Evolutionary conservation across 1,140 invertebrate species (phyloP).

Genomic region (Mercenaria mercenaria): DNA sequence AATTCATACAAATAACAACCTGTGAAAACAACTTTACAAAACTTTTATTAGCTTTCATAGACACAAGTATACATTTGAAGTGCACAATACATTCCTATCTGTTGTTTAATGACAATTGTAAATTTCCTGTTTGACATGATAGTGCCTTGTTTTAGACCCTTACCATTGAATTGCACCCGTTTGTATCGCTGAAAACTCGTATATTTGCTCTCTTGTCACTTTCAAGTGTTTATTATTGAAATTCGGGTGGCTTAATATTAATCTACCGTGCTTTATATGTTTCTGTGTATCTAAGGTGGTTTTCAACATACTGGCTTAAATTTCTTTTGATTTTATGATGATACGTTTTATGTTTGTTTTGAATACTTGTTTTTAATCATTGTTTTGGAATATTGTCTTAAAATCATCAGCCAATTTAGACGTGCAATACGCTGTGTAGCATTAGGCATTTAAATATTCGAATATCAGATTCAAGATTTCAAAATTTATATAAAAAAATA

Average conservation of each 20-base stretch:
- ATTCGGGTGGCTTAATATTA: not conserved
- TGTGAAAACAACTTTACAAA: not conserved
- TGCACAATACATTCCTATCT: constrained; percentile 32
- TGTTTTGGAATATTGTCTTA: too few relatives aligned
- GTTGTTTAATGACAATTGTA: constrained; percentile 45
- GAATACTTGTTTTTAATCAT: too few relatives aligned
- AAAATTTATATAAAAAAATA: too few relatives aligned
- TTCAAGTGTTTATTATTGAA: constrained; percentile 26
- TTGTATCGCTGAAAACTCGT: not conserved
- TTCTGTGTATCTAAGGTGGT: too few relatives aligned
- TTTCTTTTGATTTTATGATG: too few relatives aligned
- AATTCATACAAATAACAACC: not conserved
- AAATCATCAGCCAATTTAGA: too few relatives aligned
- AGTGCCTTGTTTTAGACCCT: constrained; percentile 10
- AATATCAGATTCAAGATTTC: too few relatives aligned
- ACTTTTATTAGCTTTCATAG: constrained; percentile 12
- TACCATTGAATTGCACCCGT: constrained; percentile 4
- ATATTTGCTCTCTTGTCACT: not conserved
- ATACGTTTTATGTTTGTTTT: too few relatives aligned
- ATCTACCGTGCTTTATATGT: not conserved
- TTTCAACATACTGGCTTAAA: too few relatives aligned
- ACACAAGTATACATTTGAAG: not conserved
- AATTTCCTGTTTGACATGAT: constrained; percentile 3
- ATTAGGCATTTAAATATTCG: too few relatives aligned
- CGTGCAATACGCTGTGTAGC: too few relatives aligned